These are phyloP conservation scores for Hyperoplus immaculatus DNA, from an alignment of 2,797 vertebrate genomes.

Conservation along the genomic window DNA sequence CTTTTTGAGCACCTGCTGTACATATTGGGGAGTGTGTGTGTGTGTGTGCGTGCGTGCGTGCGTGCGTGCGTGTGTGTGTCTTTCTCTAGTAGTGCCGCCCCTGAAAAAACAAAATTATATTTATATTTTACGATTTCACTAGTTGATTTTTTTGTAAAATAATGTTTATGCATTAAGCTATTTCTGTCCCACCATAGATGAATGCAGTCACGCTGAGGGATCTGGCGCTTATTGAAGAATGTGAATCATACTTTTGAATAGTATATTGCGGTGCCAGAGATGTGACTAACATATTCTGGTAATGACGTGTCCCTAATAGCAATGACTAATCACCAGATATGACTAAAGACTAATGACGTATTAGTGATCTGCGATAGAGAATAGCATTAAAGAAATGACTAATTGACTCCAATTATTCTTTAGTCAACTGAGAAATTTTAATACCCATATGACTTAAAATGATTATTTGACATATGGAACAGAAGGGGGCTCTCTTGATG, in stretches of 20 bases:
- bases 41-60: not conserved
- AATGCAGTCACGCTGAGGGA: constrained; percentile 20
- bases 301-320: constrained; percentile 37
- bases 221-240: constrained; percentile 15
- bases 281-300: constrained; percentile 29
- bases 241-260: constrained; percentile 30
- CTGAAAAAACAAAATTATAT: too few species aligned
- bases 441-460: constrained; percentile 30
- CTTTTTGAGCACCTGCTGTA: not conserved
- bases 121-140: not conserved
- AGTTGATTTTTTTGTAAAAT: not conserved
- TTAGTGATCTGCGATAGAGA: constrained; percentile 43
- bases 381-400: constrained; percentile 36
- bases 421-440: constrained; percentile 43
- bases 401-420: constrained; percentile 44
- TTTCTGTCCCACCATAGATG: constrained; percentile 14
- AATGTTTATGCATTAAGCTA: not conserved
- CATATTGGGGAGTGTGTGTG: constrained; percentile 2
- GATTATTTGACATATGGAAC: constrained; percentile 61
- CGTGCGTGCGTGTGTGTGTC: not conserved
- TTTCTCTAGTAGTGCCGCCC: not conserved
- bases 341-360: constrained; percentile 47
- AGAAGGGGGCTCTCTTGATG: constrained; percentile 45
- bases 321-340: constrained; percentile 60
- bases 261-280: constrained; percentile 46